These are phyloP conservation scores for Remorina albescens DNA, from an alignment of 2,797 vertebrate genomes.

Conservation along the genomic window DNA sequence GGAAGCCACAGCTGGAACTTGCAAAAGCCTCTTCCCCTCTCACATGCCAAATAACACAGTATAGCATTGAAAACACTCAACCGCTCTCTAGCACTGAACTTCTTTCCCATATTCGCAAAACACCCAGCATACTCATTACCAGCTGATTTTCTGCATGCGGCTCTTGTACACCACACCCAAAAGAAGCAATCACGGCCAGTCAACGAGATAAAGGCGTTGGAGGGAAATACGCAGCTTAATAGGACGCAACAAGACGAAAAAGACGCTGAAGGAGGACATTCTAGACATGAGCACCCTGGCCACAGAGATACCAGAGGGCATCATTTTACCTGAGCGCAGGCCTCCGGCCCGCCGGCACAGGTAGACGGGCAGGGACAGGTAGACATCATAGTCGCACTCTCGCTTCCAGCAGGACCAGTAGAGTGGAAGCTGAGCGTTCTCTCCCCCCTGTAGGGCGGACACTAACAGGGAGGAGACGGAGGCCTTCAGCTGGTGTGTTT, in stretches of 20 bases:
- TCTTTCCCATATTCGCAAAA: constrained; percentile 39
- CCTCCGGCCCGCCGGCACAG: constrained; percentile 88
- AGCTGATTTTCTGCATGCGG: constrained; percentile 70
- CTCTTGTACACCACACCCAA: constrained; percentile 58
- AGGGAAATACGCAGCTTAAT: constrained; percentile 54
- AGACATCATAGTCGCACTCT: constrained; percentile 89
- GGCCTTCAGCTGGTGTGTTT: constrained; percentile 72
- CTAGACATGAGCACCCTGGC: constrained; percentile 61
- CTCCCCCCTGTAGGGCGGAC: constrained; percentile 86
- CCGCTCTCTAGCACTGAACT: constrained; percentile 34
- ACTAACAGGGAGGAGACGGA: constrained; percentile 82
- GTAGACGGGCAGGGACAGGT: constrained; percentile 89
- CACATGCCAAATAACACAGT: constrained; percentile 41
- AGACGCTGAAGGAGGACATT: constrained; percentile 70
- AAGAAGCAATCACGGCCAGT: constrained; percentile 65
- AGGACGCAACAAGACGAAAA: constrained; percentile 65
- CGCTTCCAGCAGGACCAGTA: constrained; percentile 91
- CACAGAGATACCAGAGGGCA: constrained; percentile 59
- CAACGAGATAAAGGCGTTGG: constrained; percentile 53
- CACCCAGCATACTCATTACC: constrained; percentile 42
- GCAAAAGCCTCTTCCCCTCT: constrained; percentile 49
- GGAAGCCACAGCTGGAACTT: constrained; percentile 58
- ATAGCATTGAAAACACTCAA: constrained; percentile 35
- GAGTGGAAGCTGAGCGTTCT: constrained; percentile 86
- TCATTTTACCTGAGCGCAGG: constrained; percentile 88